phyloP scores from a whole-genome alignment of 2,113 vertebrate species.

The zebrafish (Danio rerio) region GRCz12tu NC_133186.1:26238001-26238500 shows the following conservation, averaged over 20 bases:
- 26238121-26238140: constrained; percentile 47
- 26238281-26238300: constrained; percentile 25
- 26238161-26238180: constrained; percentile 60
- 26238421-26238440: constrained; percentile 57
- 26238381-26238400: constrained; percentile 61
- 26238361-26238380: constrained; percentile 53
- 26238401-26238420: constrained; percentile 54
- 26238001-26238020: constrained; percentile 21
- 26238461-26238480: constrained; percentile 50
- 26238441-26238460: constrained; percentile 53
- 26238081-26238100: constrained; percentile 53
- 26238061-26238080: constrained; percentile 59
- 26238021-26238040: constrained; percentile 31
- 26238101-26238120: constrained; percentile 57
- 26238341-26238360: constrained; percentile 48
- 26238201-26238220: constrained; percentile 63
- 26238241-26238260: constrained; percentile 48
- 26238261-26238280: constrained; percentile 40
- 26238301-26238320: constrained; percentile 28
- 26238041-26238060: constrained; percentile 22
- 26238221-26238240: constrained; percentile 58
- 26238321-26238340: constrained; percentile 16
- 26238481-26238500: constrained; percentile 51
- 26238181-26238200: constrained; percentile 63
- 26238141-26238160: constrained; percentile 61